A percentile compares a stretch with the other conserved stretches of the same genome.
phyloP scores from a whole-genome alignment of 2,113 vertebrate species.

The Lontra canadensis region DNA sequence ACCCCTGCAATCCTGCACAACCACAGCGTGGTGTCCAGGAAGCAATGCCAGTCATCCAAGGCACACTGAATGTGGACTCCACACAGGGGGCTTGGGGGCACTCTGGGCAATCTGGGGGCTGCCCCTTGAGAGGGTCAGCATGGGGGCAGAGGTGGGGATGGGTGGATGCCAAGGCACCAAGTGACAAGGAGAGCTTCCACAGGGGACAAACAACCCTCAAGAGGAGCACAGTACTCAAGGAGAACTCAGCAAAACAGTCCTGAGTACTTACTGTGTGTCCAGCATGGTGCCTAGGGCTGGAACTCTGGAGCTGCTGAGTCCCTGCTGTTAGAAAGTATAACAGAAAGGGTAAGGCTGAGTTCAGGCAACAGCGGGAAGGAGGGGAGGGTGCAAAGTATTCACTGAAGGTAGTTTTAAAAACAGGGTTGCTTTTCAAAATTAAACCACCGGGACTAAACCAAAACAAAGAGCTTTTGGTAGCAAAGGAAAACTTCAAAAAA shows the following conservation, averaged over 20 bases:
- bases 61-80: not conserved
- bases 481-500: not conserved
- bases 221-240: not conserved
- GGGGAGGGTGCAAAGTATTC: not conserved
- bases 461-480: not conserved
- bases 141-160: accelerated
- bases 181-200: not conserved
- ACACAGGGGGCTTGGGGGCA: not conserved
- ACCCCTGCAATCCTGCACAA: not conserved
- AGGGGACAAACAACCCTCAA: not conserved
- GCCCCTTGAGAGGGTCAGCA: accelerated
- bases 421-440: not conserved
- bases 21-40: not conserved
- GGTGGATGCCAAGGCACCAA: not conserved
- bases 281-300: not conserved
- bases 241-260: not conserved
- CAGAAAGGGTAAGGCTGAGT: not conserved
- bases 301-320: not conserved
- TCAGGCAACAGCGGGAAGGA: not conserved
- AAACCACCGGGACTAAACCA: not conserved
- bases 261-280: accelerated
- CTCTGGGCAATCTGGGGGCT: not conserved
- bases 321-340: not conserved
- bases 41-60: accelerated
- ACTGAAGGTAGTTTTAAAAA: not conserved